Evolutionary conservation across 2,888 invertebrate genomes (phyloP), one percentile per base, ranked within the genome.

Genomic region (Oeneis ivallda): DNA sequence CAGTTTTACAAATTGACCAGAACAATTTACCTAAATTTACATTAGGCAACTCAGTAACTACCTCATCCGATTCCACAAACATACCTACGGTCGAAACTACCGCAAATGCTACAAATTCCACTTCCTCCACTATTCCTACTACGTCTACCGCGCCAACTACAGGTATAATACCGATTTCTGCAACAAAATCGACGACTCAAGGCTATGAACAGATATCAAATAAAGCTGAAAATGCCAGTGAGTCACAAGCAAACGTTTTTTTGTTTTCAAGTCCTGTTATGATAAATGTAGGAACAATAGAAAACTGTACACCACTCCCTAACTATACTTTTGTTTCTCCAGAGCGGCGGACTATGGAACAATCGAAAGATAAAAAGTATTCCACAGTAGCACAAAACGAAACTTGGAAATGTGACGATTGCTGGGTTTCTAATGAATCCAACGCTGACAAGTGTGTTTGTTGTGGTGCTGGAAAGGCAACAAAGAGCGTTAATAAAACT

Each of bases 21-120:
- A 75, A 85, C 57, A 84, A 86, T 64, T 75, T 89, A 67, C 87
- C 87, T 1, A 85, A 82, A 45, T 85, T 89, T 70, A 76, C 81
- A 6, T 83, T 85, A 61, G 76, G 71, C 19, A 65, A 49, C 9
- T 15, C 71, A 53, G 53, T 63, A 58, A 65, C 66, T 50, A 9
- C 64, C 9, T 52, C 39, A 50, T 13, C 17, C 2, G 47, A 11
- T 26, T 26, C 65, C 49, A 50, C 66, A 49, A 64, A 57, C 8
- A 65, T 65, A 64, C 64, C 65, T 58, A 43, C 32, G 13, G 50
- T 17, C 9, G 34, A 32, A 34, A 45, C 39, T 7, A 32, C 70
- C 58, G 43, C 34, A 34, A 52, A 39, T 13, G 13, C 57, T 5
- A 19, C 49, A n/a, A 37, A 17, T 50, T 19, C 45, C 13, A 15